A percentile compares a stretch with the other conserved stretches of the same genome.
These are phyloP conservation scores for Meloidogyne floridensis DNA, from an alignment of 1,140 invertebrate species.

Conservation along the genomic window DNA sequence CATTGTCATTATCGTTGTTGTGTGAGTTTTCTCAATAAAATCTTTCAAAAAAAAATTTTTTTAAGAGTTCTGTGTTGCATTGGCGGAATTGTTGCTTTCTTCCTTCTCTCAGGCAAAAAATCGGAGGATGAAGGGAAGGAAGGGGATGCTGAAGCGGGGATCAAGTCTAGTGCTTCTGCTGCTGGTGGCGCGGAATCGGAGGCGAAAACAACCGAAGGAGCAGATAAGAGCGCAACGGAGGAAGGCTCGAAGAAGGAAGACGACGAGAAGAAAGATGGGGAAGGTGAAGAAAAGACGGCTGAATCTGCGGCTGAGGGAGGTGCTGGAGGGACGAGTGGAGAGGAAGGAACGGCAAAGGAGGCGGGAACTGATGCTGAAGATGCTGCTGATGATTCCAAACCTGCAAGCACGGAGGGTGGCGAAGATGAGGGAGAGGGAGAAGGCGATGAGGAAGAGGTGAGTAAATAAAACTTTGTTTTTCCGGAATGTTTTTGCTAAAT, in stretches of 20 bases:
- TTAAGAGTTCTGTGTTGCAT: neutral
- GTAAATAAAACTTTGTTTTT: neutral
- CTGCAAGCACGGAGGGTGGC: neutral
- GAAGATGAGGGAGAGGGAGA: neutral
- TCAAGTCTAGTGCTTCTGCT: neutral
- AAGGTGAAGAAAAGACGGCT: neutral
- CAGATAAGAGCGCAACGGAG: neutral
- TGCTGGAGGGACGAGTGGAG: neutral
- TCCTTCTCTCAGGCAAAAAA: neutral
- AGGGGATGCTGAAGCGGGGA: neutral
- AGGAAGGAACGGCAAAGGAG: neutral
- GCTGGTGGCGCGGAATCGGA: neutral
- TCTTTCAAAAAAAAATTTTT: neutral
- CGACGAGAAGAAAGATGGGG: neutral
- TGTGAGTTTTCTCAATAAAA: neutral
- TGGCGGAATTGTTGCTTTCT: neutral
- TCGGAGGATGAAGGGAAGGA: neutral
- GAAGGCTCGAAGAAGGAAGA: neutral
- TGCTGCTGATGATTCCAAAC: neutral
- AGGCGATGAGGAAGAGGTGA: neutral
- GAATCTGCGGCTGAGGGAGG: neutral
- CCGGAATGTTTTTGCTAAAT: no score
- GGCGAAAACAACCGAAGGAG: neutral
- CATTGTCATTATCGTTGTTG: neutral
- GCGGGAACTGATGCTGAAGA: conserved; percentile 2